Conservation (phyloP, 2,888 invertebrate genomes). For the Reticulitermes lucifugus region DNA sequence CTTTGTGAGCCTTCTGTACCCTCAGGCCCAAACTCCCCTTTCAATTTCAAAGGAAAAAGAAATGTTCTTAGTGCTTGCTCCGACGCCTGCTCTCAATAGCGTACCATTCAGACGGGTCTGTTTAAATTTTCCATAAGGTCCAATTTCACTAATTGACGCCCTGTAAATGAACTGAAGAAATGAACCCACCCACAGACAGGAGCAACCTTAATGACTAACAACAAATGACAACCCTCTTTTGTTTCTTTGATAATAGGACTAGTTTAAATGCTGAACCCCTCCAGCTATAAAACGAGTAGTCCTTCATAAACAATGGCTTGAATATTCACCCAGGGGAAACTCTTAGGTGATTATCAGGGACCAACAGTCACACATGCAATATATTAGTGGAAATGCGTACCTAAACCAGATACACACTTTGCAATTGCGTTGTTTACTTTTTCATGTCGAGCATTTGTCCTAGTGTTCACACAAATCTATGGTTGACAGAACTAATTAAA, state of each 20-base stretch:
- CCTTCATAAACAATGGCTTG: too few relatives aligned
- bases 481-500: too few relatives aligned
- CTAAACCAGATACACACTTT: too few relatives aligned
- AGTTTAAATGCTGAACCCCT: not conserved
- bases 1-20: not conserved
- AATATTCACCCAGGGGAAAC: too few relatives aligned
- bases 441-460: too few relatives aligned
- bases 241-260: constrained; percentile 20
- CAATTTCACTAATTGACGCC: constrained; percentile 51
- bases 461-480: too few relatives aligned
- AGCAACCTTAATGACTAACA: constrained; percentile 3
- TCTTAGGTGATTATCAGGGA: too few relatives aligned
- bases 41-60: too few relatives aligned
- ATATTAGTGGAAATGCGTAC: too few relatives aligned
- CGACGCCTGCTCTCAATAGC: not conserved
- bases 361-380: too few relatives aligned
- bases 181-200: not conserved
- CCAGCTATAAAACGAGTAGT: too few relatives aligned
- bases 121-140: constrained; percentile 45
- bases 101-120: not conserved
- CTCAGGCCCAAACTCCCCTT: not conserved
- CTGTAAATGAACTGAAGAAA: not conserved
- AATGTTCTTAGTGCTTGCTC: not conserved
- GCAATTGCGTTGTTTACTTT: too few relatives aligned
- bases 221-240: constrained; percentile 19